Evolutionary conservation across 2,113 vertebrate species (phyloP), one percentile per base, ranked within the genome.

Genomic region (Dinomys branickii): DNA sequence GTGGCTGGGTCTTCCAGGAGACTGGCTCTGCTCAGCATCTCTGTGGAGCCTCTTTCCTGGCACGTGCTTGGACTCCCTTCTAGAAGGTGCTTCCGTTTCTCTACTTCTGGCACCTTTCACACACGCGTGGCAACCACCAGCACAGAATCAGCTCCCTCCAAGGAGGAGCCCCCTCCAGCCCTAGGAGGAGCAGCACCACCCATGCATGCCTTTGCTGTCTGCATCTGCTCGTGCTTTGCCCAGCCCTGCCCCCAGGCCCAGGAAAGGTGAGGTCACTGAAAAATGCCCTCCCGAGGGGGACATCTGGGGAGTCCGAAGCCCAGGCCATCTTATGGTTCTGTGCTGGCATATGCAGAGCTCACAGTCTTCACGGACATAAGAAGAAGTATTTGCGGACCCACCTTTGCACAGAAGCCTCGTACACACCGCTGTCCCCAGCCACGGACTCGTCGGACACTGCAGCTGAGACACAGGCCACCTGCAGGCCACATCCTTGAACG

Each of bases 401-500:
- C 99, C 99, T 99, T 98, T 99, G 99, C 33, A 99, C 99, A 0
- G 99, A 99, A 0, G 99, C 99, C 96, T 99, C 99, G 3, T 99
- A 99, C 11, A 99, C 99, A 0, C 99, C 99, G 12, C 99, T 99
- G 73, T 99, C 99, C 33, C 99, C 99, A 0, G 99, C 99, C 59
- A 99, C 99, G 0, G 99, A 99, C 95, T 99, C 99, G 35, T 99
- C 99, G 0, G 99, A 99, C 95, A 99, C 99, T 0, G 99, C 99
- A 1, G 99, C 99, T 0, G 99, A 99, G 93, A 99, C 99, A 47
- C 99, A 99, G 0, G 98, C 98, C 97, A 99, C 99, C 97, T 99
- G 99, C 83, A 98, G 97, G 11, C 97, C 97, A 0, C 98, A 96
- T 90, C 98, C 98, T 69, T 98, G 98, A 97, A 99, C 97, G 0